These are phyloP conservation scores for Theristicus caerulescens DNA, from an alignment of 2,113 vertebrate species.

Conservation along the genomic window DNA sequence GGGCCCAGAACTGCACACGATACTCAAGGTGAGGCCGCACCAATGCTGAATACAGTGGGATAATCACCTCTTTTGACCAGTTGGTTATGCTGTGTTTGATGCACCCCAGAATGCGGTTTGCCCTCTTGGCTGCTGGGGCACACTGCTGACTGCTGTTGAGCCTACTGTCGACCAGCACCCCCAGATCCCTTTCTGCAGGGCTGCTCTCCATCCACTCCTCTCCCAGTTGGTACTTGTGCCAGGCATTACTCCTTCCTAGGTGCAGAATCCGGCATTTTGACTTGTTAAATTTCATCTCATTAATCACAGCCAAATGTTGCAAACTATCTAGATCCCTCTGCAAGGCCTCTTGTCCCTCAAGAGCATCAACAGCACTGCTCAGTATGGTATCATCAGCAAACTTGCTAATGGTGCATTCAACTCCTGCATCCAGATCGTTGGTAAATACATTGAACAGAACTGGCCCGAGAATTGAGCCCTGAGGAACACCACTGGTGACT, in stretches of 20 bases:
- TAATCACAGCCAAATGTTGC: background rate
- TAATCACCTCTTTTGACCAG: background rate
- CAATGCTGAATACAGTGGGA: too few relatives aligned
- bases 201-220: background rate
- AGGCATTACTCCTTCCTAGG: background rate
- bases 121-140: too few relatives aligned
- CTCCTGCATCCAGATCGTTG: background rate
- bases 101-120: background rate
- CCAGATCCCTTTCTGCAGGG: too few relatives aligned
- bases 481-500: background rate
- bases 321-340: background rate
- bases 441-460: background rate
- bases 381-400: background rate
- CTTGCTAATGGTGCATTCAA: background rate
- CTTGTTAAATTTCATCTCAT: background rate
- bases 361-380: background rate
- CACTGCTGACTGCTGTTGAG: too few relatives aligned
- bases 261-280: background rate
- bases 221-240: background rate
- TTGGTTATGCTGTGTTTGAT: background rate
- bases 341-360: background rate
- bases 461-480: background rate
- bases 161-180: too few relatives aligned
- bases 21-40: too few relatives aligned
- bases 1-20: too few relatives aligned